Evolutionary conservation across 2,113 vertebrate genomes (phyloP), one percentile per base, ranked within the genome.

Genomic region (Sciurus niger): DNA sequence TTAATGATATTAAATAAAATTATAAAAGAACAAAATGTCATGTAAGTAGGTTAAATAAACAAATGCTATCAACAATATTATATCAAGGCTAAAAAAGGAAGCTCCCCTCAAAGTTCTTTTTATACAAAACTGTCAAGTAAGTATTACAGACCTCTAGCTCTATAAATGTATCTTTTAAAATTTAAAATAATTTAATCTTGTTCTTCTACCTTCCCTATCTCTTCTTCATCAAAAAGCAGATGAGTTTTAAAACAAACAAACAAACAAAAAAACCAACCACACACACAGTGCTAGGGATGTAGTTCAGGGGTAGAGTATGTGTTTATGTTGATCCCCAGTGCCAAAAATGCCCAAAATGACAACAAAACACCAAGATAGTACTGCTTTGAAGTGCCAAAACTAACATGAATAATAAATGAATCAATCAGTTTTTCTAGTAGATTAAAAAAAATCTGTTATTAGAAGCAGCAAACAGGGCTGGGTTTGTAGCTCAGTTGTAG

Each of bases 161-260:
- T 85, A 86, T 6, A 94, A 93, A 93, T 65, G 0, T 74, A 28
- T 53, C 72, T 92, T 74, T 79, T 94, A 16, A 86, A 84, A 68
- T 86, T 60, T 94, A 34, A 95, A 96, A 87, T 85, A 93, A 94
- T 72, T 90, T 89, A 90, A 40, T 88, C 28, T 22, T 95, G 25
- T 83, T 91, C 32, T 73, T 88, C 55, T 91, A 82, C 4, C 8
- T 89, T 96, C 51, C 53, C 12, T 73, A 11, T 18, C 9, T 90
- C 28, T 80, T 46, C 22, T n/a, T 87, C 82, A 85, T 70, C 87
- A 94, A 93, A 96, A 97, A 82, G 37, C 34, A 94, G 32, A 83
- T 58, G 12, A 95, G 65, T 76, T 43, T 40, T 60, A 12, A 87
- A 40, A 60, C 25, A 6, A 60, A 24, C 25, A 17, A 24, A 43